phyloP scores from a whole-genome alignment of 2,797 vertebrate genomes.

The Triplophysa yarkandensis region DNA sequence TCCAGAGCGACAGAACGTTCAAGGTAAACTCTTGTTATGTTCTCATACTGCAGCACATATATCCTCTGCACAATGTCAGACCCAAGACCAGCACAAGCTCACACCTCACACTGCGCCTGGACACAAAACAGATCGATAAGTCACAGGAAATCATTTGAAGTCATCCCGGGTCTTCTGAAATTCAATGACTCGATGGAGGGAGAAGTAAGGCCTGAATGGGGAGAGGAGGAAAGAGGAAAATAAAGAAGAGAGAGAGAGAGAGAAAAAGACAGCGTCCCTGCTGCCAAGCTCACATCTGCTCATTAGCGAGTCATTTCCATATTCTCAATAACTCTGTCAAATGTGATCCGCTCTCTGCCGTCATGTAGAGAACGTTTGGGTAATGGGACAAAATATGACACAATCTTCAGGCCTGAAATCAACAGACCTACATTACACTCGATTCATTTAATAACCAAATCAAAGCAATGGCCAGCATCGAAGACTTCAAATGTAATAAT shows the following conservation, averaged over 20 bases:
- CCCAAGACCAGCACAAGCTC: not conserved
- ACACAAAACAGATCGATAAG: slow-evolving; percentile 39
- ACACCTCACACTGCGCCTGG: slow-evolving; percentile 26
- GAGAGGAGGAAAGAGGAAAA: slow-evolving; percentile 4
- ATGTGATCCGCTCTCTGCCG: slow-evolving; percentile 46
- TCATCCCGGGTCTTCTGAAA: slow-evolving; percentile 48
- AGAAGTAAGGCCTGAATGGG: slow-evolving; percentile 14
- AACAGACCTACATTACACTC: slow-evolving; percentile 38
- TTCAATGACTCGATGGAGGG: slow-evolving; percentile 49
- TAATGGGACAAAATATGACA: slow-evolving; percentile 57
- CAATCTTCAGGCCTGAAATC: slow-evolving; percentile 48
- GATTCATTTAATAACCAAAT: slow-evolving; percentile 50
- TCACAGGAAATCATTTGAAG: slow-evolving; percentile 52
- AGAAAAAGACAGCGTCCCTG: slow-evolving; percentile 17
- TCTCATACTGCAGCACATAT: not conserved
- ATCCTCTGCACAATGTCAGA: not conserved
- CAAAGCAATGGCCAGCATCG: slow-evolving; percentile 22
- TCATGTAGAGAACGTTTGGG: slow-evolving; percentile 45
- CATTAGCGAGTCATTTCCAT: slow-evolving; percentile 61
- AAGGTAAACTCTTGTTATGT: not conserved
- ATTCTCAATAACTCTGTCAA: slow-evolving; percentile 64
- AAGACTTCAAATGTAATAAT: slow-evolving; percentile 47
- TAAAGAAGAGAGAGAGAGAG: slow-evolving; percentile 15
- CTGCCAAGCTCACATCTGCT: slow-evolving; percentile 62
- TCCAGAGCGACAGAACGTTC: not conserved